Base-by-base conservation (phyloP, 2,113 vertebrate species). In the Paramisgurnus dabryanus region DNA sequence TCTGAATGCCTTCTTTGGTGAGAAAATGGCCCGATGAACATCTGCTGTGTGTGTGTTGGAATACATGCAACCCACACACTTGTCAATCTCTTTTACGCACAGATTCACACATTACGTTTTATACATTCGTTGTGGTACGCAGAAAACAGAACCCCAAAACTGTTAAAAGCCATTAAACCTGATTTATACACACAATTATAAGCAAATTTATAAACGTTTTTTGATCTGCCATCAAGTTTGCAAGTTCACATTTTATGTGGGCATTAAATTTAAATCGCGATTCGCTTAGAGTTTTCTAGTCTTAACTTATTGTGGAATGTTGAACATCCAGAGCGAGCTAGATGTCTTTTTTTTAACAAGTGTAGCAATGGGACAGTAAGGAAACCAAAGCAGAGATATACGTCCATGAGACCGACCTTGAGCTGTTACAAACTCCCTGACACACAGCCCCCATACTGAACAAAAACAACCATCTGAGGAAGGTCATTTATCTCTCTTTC, bases 1-100 rank as follows among this genome's bases (percentile, higher is more conserved):
- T 83, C 88, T 99, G 89, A 97, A 97, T 80, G 87, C 95, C 69
- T 98, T 97, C 92, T 98, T 99, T 90, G 95, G 97, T 98, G 95
- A 97, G 87, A 22, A 85, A 87, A 47, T 18, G 49, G 18, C 9
- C 55, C 11, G 18, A 34, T 18, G 7, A 88, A 85, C 58, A 76
- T 80, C 39, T 39, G 11, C 41, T 55, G 7, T 70, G 79, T 34
- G 63, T 69, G 57, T 68, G 57, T 74, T 61, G 34, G 17, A 75
- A 47, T 11, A 63, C 72, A 47, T 47, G 12, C 22, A 1, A 64
- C 43, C 11, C 58, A 15, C 72, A 61, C 17, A 61, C 58, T 41
- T 58, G 55, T 58, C 17, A n/a, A 7, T 18, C 55, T n/a, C 17
- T 58, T 13, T 58, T 13, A 53, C 50, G 12, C 17, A 7, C 55